Evolutionary conservation across 2,888 invertebrate species (phyloP).

Genomic region (Alviniconcha strummeri): DNA sequence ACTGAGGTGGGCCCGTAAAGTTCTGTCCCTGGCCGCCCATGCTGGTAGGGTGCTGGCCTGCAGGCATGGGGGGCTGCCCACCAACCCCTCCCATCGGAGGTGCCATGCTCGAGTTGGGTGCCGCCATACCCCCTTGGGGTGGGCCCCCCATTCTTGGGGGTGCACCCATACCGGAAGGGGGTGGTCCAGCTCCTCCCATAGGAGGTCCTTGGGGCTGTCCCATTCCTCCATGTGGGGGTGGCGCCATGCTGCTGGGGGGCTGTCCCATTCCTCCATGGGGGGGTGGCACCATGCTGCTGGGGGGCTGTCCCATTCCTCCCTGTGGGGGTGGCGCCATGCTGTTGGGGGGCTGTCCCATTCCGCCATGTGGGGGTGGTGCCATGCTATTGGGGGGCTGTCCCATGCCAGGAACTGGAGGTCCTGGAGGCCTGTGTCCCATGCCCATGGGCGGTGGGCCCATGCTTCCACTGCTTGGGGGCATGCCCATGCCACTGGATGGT

Average conservation of each 20-base stretch:
- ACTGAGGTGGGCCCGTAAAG: conserved; percentile 30
- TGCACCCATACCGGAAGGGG: conserved; percentile 30
- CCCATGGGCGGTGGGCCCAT: conserved; percentile 33
- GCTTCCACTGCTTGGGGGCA: conserved; percentile 12
- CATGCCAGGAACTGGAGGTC: conserved; percentile 19
- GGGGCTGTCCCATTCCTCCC: conserved; percentile 35
- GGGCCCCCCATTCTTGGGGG: conserved; percentile 37
- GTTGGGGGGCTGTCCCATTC: conserved; percentile 35
- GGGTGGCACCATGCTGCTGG: conserved; percentile 31
- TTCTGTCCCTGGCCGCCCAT: conserved; percentile 31
- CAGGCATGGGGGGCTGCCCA: conserved; percentile 31
- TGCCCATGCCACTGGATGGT: conserved; percentile 3
- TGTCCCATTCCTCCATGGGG: conserved; percentile 34
- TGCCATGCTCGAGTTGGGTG: conserved; percentile 23
- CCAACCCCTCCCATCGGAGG: conserved; percentile 38
- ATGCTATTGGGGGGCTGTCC: neutral
- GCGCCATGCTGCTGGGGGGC: conserved; percentile 27
- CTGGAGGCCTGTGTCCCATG: conserved; percentile 29
- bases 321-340: conserved; percentile 34
- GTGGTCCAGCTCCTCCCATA: conserved; percentile 36
- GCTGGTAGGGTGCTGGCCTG: conserved; percentile 32
- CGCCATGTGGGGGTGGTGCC: conserved; percentile 25
- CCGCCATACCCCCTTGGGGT: conserved; percentile 14
- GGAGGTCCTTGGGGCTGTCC: conserved; percentile 29
- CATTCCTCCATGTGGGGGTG: conserved; percentile 38